phyloP scores from a whole-genome alignment of 2,113 vertebrate genomes.

The Nerophis ophidion region DNA sequence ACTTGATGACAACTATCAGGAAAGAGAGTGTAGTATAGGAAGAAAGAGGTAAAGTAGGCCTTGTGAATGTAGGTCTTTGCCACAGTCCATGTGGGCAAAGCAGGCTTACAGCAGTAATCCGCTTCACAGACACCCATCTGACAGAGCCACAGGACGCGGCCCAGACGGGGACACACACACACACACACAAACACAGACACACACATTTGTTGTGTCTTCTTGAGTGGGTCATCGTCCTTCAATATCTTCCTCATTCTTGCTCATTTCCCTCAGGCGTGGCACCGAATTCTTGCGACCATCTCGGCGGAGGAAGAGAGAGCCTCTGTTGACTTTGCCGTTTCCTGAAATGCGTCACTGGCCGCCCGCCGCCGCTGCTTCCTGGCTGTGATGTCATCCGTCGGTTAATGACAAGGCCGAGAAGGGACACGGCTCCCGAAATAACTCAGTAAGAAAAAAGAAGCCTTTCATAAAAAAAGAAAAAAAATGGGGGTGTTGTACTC shows the following conservation, averaged over 20 bases:
- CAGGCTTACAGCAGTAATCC: conserved; percentile 75
- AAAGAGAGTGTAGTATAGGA: no score
- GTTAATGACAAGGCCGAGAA: conserved; percentile 58
- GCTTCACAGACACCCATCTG: conserved; percentile 74
- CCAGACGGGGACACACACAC: conserved; percentile 44
- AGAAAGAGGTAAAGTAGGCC: conserved; percentile 62
- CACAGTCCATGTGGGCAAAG: conserved; percentile 67
- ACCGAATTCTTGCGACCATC: conserved; percentile 20
- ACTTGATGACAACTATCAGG: no score
- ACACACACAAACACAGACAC: conserved; percentile 1
- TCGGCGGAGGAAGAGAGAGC: conserved; percentile 35
- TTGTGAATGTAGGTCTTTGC: conserved; percentile 73
- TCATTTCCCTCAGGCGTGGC: conserved; percentile 36
- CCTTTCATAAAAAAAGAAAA: not conserved
- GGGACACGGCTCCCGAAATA: conserved; percentile 53
- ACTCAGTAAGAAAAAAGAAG: conserved; percentile 25
- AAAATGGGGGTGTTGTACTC: no score
- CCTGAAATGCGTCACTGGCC: conserved; percentile 50
- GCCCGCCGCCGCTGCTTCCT: conserved; percentile 47
- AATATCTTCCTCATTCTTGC: not conserved
- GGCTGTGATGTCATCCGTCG: conserved; percentile 50
- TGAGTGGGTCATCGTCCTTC: not conserved
- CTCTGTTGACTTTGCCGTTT: conserved; percentile 56
- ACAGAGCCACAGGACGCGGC: conserved; percentile 60
- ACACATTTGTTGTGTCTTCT: not conserved